Evolutionary conservation across 2,888 invertebrate genomes (phyloP), one percentile per base, ranked within the genome.

Genomic region (Mesorhabditis spiculigera): DNA sequence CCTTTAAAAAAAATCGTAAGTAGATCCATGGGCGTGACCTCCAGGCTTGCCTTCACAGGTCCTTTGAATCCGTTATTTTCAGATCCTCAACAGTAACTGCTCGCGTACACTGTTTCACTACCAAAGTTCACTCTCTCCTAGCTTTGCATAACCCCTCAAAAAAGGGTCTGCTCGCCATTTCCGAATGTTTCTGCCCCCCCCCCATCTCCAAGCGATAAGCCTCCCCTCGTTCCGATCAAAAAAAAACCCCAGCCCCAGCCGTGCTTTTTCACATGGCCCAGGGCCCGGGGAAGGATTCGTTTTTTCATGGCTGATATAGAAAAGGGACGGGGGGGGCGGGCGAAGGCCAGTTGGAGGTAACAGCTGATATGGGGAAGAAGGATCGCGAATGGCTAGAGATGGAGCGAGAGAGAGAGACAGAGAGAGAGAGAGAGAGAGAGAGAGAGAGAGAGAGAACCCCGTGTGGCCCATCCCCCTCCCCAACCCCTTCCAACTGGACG

Each of bases 171-270:
- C 65, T 68, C 69, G 68, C 68, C 71, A 71, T 68, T 71, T 67
- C 68, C 66, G 62, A 58, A 65, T 67, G 58, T 66, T 69, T 72
- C 72, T 68, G 63, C 61, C 50, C 69, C 68, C 69, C 69, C 68
- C 69, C 63, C 10, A 45, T 65, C 68, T 43, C 43, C 67, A 45
- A n/a, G 43, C 66, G 42, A 61, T 65, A 69, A 66, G 67, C 61
- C 28, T 63, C 58, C 68, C 68, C 65, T 66, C 70, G 63, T 70
- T 66, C 68, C 67, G 28, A 68, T 65, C 68, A 62, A 58, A 58
- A 45, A 45, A 28, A 28, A 28, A 3, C 28, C 28, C 28, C 28
- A 28, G 28, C 28, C 28, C 28, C 28, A 28, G 28, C 28, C 28
- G 28, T 28, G 28, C 28, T 28, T 28, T 28, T 28, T 28, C 28